Conservation (phyloP, 2,113 vertebrate species). For the Atractosteus spatula region DNA sequence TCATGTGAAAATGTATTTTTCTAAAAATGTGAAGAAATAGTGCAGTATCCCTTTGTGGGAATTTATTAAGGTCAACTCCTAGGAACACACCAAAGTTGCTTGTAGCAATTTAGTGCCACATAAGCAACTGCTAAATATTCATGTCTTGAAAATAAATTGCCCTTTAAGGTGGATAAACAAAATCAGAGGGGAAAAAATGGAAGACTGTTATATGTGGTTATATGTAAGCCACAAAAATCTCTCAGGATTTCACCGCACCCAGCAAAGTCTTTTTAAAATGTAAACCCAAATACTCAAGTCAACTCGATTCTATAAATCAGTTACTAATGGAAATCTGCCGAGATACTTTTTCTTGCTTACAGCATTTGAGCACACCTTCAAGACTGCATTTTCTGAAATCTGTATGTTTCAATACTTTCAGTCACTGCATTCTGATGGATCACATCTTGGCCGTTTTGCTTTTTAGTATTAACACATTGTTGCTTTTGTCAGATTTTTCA, state of each 20-base stretch:
- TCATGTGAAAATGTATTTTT: no score
- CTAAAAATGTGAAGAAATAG: no score
- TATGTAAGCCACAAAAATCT: neutral
- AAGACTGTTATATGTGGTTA: neutral
- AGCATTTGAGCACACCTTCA: conserved; percentile 42
- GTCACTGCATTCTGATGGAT: no score
- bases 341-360: conserved; percentile 31
- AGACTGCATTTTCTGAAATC: no score
- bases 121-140: conserved; percentile 14
- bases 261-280: neutral
- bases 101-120: neutral
- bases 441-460: no score
- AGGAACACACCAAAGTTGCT: neutral
- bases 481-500: no score
- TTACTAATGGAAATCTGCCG: neutral
- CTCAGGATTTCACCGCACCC: neutral
- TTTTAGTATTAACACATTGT: no score
- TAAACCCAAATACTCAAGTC: neutral
- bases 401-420: no score
- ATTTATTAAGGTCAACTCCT: neutral
- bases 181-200: neutral
- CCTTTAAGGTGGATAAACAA: conserved; percentile 14
- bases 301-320: neutral
- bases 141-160: conserved; percentile 1
- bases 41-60: no score